Evolutionary conservation across 2,888 invertebrate species (phyloP).

Genomic region (Hipparchia sbordonii): DNA sequence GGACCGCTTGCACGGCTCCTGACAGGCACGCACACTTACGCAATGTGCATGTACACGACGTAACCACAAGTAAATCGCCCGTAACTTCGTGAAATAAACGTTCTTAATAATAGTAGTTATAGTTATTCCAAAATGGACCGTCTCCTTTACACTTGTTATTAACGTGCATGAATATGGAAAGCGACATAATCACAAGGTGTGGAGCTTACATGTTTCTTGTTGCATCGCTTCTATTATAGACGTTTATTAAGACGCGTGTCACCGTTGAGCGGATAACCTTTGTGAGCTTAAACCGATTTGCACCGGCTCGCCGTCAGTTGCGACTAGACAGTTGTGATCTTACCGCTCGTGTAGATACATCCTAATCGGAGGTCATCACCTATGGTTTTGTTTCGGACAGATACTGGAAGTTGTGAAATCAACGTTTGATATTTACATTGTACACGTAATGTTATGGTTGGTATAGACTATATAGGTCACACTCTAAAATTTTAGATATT

Average conservation of each 20-base stretch:
- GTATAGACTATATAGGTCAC: not conserved
- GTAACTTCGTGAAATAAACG: too few relatives aligned
- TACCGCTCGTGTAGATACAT: constrained; percentile 15
- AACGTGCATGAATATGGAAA: too few relatives aligned
- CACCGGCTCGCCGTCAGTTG: constrained; percentile 20
- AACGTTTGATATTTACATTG: not conserved
- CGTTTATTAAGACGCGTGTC: constrained; percentile 12
- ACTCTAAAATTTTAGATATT: not conserved
- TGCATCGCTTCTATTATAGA: not conserved
- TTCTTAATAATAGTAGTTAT: too few relatives aligned
- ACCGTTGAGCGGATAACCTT: constrained; percentile 14
- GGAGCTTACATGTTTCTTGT: not conserved
- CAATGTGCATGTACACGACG: too few relatives aligned
- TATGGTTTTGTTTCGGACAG: constrained; percentile 4
- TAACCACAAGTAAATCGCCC: too few relatives aligned
- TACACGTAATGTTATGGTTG: not conserved
- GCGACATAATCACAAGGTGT: not conserved
- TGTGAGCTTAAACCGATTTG: constrained; percentile 17
- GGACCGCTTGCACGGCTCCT: too few relatives aligned
- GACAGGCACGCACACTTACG: too few relatives aligned
- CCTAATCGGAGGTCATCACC: not conserved
- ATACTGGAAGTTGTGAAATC: constrained; percentile 2
- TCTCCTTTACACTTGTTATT: too few relatives aligned
- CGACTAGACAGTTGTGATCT: constrained; percentile 7
- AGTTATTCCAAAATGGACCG: too few relatives aligned